Conservation (phyloP, 2,797 vertebrate genomes). For the Masticophis lateralis region DNA sequence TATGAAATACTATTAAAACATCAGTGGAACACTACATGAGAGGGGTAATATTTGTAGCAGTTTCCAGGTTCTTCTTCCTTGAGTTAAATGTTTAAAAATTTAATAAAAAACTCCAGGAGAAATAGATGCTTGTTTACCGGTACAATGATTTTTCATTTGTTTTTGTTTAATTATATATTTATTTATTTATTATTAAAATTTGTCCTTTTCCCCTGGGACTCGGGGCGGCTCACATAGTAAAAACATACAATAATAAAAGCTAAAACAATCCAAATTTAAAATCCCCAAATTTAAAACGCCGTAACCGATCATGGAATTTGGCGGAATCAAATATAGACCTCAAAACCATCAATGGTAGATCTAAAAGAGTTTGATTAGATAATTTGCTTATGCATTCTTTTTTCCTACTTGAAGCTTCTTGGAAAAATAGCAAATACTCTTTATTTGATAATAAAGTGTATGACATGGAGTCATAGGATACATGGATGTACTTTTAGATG, state of each 20-base stretch:
- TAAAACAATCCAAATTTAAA: too few relatives aligned
- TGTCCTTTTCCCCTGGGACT: too few relatives aligned
- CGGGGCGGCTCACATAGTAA: too few relatives aligned
- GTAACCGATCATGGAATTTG: too few relatives aligned
- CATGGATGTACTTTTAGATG: neutral
- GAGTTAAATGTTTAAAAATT: neutral
- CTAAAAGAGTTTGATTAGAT: neutral
- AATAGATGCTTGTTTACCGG: neutral
- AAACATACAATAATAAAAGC: too few relatives aligned
- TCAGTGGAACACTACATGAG: slow-evolving; percentile 18
- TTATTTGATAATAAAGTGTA: neutral
- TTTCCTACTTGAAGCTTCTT: neutral
- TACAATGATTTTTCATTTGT: neutral
- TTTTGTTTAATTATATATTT: neutral
- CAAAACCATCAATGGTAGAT: neutral
- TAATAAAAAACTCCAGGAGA: neutral
- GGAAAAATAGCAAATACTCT: neutral
- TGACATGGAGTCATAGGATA: neutral
- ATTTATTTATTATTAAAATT: too few relatives aligned
- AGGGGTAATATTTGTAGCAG: neutral
- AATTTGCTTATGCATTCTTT: neutral
- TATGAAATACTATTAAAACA: slow-evolving; percentile 40
- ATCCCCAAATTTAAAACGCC: too few relatives aligned
- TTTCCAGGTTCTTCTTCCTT: neutral
- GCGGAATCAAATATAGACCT: neutral